Evolutionary conservation across 53 echinoderm and acorn worm species (phyloP).

Genomic region (Henricia sp.): DNA sequence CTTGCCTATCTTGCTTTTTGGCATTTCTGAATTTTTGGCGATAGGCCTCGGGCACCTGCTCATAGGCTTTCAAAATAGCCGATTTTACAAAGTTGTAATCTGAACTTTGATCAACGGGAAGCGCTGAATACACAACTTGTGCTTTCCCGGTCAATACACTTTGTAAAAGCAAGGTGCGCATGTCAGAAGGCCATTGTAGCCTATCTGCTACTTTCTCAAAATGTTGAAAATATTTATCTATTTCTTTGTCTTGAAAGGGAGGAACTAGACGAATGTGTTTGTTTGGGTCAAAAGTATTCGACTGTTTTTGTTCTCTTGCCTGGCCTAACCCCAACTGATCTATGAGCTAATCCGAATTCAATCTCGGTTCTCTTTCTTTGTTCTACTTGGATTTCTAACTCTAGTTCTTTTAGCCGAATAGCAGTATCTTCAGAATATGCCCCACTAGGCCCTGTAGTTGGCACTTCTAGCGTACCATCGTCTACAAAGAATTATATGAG

Average conservation of each 20-base stretch:
- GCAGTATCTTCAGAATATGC: slow-evolving; percentile 25
- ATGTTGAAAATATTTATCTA: slow-evolving; percentile 2
- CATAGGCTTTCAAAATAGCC: not conserved
- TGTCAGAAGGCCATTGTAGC: slow-evolving; percentile 5
- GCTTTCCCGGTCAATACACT: too few species aligned
- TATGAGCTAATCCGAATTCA: slow-evolving; percentile 57
- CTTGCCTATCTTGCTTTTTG: not conserved
- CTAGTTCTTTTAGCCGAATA: not conserved
- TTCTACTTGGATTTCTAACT: slow-evolving; percentile 15
- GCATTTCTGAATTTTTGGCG: slow-evolving; percentile 17
- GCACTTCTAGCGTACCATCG: slow-evolving; percentile 1
- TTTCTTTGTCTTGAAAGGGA: slow-evolving; percentile 8
- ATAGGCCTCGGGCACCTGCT: slow-evolving; percentile 26
- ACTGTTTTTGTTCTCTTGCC: slow-evolving; percentile 1
- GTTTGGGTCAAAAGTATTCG: not conserved
- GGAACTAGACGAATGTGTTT: slow-evolving; percentile 22
- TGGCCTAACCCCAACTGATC: slow-evolving; percentile 47
- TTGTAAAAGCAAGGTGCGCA: slow-evolving; percentile 1
- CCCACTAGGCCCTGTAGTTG: not conserved
- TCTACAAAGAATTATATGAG: slow-evolving; percentile 1
- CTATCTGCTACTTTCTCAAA: too few species aligned
- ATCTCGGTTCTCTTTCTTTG: slow-evolving; percentile 6
- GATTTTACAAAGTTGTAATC: slow-evolving; percentile 25
- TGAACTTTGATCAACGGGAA: slow-evolving; percentile 30
- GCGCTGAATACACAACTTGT: not conserved